A percentile compares a stretch with the other conserved stretches of the same genome.
Evolutionary conservation across 2,797 vertebrate species (phyloP).

Genomic region (Spinus olivaceus): DNA sequence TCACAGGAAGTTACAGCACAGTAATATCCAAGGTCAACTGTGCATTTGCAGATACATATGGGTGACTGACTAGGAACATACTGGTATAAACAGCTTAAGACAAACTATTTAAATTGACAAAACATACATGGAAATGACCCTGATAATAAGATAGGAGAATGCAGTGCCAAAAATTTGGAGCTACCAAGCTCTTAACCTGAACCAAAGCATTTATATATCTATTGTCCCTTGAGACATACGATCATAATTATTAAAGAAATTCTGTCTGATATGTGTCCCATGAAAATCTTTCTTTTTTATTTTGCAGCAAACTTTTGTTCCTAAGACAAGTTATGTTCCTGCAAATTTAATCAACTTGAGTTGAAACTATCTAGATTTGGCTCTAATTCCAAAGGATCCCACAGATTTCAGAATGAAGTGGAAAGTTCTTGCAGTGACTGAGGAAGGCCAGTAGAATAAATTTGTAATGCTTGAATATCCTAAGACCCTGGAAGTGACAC

Average conservation of each 20-base stretch:
- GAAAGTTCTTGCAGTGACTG: background rate
- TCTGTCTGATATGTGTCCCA: background rate
- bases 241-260: background rate
- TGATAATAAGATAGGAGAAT: background rate
- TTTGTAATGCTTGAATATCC: background rate
- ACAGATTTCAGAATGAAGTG: background rate
- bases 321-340: background rate
- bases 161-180: background rate
- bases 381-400: background rate
- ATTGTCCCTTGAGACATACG: background rate
- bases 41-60: background rate
- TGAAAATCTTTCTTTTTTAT: background rate
- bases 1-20: background rate
- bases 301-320: background rate
- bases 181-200: fast-evolving
- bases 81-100: background rate
- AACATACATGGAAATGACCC: background rate
- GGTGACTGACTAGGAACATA: background rate
- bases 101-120: background rate
- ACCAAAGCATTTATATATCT: background rate
- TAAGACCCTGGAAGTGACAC: background rate
- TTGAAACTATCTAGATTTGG: background rate
- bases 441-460: background rate
- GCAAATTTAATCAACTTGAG: background rate
- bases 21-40: background rate